Conservation (phyloP, 2,888 invertebrate species). For the Eulithis prunata region DNA sequence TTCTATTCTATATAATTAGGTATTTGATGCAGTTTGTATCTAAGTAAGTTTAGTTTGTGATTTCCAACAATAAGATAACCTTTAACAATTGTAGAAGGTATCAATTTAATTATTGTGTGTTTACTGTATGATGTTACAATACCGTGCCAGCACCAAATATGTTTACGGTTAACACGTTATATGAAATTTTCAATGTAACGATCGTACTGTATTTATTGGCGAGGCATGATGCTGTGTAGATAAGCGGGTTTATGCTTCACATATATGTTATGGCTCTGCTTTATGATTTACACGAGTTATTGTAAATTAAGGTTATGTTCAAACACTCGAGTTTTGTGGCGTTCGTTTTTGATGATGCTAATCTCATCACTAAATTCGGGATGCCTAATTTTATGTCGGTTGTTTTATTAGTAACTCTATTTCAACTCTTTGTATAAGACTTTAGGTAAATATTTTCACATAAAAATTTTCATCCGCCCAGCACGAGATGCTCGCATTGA, state of each 20-base stretch:
- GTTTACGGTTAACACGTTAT: conserved; percentile 62
- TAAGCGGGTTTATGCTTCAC: conserved; percentile 47
- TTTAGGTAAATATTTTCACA: too few relatives aligned
- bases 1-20: too few relatives aligned
- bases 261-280: conserved; percentile 40
- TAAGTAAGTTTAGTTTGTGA: too few relatives aligned
- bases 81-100: neutral
- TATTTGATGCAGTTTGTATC: too few relatives aligned
- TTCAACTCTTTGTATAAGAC: too few relatives aligned
- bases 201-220: conserved; percentile 60
- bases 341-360: neutral
- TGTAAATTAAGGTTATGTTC: conserved; percentile 28
- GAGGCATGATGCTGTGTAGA: conserved; percentile 53
- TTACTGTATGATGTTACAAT: neutral
- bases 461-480: too few relatives aligned
- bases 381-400: too few relatives aligned
- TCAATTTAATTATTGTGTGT: neutral
- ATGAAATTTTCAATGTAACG: conserved; percentile 72
- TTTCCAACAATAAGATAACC: too few relatives aligned
- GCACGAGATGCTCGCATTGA: too few relatives aligned
- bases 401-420: too few relatives aligned
- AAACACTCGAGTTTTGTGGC: conserved; percentile 3
- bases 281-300: conserved; percentile 39
- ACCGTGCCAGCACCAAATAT: conserved; percentile 47
- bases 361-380: too few relatives aligned